Base-by-base conservation (phyloP, 92 coral and sea anemone species). In the Porites cylindrica region DNA sequence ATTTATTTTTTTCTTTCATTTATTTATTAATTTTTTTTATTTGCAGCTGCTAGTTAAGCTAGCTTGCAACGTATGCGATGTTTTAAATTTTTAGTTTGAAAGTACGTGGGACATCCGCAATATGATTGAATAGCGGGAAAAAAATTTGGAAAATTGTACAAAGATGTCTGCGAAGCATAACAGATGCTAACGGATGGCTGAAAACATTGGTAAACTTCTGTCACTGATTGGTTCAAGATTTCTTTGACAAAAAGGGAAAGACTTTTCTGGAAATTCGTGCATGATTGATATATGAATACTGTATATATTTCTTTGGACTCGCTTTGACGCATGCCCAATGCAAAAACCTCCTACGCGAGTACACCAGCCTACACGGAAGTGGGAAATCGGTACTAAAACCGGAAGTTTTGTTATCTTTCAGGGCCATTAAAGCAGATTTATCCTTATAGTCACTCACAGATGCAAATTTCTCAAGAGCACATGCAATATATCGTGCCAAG, bases 341-440 rank as follows among this genome's bases (percentile, higher is more conserved):
- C 38, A 6, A 79, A 17, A 69, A 14, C 53, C 85, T 26, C 85
- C 85, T 43, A 81, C 85, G 78, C 78, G 13, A 1, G 26, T 16
- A 1, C 5, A 10, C 54, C 76, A 56, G 24, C 85, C 77, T 81
- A 68, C 85, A 81, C 85, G 85, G 85, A 81, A 81, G 77, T 9
- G 6, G 56, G 1, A n/a, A 51, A 54, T 14, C 73, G 51, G 51
- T 19, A 38, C 47, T 72, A 13, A 23, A 4, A 81, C 85, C 85
- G 85, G 76, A 16, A 81, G 76, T 17, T 68, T 69, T 67, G 64
- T 21, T 3, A 52, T 16, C n/a, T 38, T 47, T 56, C 11, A 18
- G 23, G 12, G 47, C 56, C 51, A 16, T 72, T 50, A 21, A 21
- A 68, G 8, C 72, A 68, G 32, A 20, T 20, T 24, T 21, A 21